Conservation (phyloP, 2,113 vertebrate species). For the Enhydra lutris region DNA sequence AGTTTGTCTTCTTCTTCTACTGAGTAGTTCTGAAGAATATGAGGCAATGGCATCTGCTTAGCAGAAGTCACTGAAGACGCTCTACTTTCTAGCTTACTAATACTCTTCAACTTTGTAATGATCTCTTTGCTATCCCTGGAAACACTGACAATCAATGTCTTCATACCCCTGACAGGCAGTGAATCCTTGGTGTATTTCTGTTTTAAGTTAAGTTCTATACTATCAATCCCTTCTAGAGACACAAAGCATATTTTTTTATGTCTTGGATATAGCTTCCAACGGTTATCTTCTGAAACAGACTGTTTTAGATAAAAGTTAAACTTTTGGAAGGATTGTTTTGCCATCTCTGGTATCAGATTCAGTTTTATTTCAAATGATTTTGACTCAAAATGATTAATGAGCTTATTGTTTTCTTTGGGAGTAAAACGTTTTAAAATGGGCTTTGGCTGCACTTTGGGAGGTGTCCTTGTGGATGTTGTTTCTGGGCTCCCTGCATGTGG, state of each 20-base stretch:
- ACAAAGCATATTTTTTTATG: neutral
- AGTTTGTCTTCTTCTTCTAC: constrained; percentile 19
- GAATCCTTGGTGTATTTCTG: neutral
- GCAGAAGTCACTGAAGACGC: neutral
- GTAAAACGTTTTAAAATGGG: neutral
- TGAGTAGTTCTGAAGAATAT: constrained; percentile 26
- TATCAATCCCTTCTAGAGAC: neutral
- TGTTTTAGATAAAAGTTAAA: neutral
- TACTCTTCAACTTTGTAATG: neutral
- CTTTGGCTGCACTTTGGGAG: neutral
- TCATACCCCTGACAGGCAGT: neutral
- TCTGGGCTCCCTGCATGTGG: neutral
- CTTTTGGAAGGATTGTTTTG: neutral
- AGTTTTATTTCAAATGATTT: constrained; percentile 50
- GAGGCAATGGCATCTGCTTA: neutral
- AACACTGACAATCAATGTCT: neutral
- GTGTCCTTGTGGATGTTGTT: accelerated
- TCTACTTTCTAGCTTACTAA: neutral
- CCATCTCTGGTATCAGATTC: constrained; percentile 14
- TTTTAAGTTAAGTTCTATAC: neutral
- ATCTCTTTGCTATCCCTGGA: neutral
- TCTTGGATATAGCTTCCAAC: neutral
- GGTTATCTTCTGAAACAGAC: neutral
- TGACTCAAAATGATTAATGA: neutral
- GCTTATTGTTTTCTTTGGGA: neutral